These are phyloP conservation scores for Ypsolopha scabrella DNA, from an alignment of 2,888 invertebrate species.

Conservation along the genomic window DNA sequence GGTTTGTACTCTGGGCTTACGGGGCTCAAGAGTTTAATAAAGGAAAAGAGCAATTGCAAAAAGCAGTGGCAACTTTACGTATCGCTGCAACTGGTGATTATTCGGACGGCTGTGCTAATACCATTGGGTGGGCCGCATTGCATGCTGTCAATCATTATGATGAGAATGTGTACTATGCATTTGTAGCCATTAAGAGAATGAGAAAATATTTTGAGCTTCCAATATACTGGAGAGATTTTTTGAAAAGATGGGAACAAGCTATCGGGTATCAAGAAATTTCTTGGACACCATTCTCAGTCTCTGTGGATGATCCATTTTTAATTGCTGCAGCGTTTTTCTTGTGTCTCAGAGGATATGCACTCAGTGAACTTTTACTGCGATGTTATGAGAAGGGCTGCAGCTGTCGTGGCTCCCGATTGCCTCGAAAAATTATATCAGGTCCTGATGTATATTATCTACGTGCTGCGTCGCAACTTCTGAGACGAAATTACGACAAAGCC, in stretches of 20 bases:
- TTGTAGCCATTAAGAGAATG: conserved; percentile 48
- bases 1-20: conserved; percentile 47
- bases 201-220: conserved; percentile 43
- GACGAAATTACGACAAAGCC: conserved; percentile 28
- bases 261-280: conserved; percentile 53
- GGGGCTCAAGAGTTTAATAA: conserved; percentile 43
- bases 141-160: conserved; percentile 42
- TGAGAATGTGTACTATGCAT: conserved; percentile 32
- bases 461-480: conserved; percentile 37
- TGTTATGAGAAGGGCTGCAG: conserved; percentile 41
- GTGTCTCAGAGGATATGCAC: conserved; percentile 46
- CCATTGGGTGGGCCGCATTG: conserved; percentile 55
- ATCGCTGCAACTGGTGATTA: conserved; percentile 46
- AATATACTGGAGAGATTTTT: conserved; percentile 39
- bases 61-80: conserved; percentile 42
- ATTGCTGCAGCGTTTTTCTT: conserved; percentile 57
- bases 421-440: conserved; percentile 13
- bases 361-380: conserved; percentile 34
- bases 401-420: conserved; percentile 27
- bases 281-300: conserved; percentile 39
- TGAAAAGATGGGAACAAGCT: conserved; percentile 37
- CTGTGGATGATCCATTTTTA: conserved; percentile 35
- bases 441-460: conserved; percentile 40
- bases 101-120: conserved; percentile 46
- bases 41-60: conserved; percentile 20